These are phyloP conservation scores for Myotis lucifugus DNA, from an alignment of 2,113 vertebrate species.

Conservation along the genomic window DNA sequence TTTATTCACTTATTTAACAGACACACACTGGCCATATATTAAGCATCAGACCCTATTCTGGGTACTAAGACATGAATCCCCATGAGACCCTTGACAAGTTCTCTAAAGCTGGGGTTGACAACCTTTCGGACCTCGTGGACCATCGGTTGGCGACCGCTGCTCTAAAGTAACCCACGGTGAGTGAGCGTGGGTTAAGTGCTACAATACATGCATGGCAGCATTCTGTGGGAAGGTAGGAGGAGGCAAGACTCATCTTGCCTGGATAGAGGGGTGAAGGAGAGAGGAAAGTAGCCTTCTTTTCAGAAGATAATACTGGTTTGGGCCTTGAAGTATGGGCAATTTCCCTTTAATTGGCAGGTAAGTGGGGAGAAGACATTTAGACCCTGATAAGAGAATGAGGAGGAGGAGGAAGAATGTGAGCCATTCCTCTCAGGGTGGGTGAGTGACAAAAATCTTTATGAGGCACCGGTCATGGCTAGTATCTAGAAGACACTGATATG, in stretches of 20 bases:
- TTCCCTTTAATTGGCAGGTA: neutral
- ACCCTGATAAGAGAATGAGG: neutral
- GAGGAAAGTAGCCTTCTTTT: neutral
- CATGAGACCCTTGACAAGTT: neutral
- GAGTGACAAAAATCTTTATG: neutral
- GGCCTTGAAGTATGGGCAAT: neutral
- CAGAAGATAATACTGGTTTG: neutral
- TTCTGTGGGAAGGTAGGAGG: neutral
- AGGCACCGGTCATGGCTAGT: neutral
- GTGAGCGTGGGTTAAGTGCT: neutral
- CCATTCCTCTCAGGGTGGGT: neutral
- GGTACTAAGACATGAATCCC: neutral
- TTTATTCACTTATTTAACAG: neutral
- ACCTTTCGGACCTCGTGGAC: too few species aligned
- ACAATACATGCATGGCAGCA: neutral
- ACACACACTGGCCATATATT: neutral
- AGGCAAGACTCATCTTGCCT: neutral
- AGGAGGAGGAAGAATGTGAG: neutral
- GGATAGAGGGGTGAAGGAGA: rapidly evolving
- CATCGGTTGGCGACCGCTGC: too few species aligned
- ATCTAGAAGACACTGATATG: neutral
- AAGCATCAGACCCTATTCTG: neutral
- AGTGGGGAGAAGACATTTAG: neutral
- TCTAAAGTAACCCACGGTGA: neutral
- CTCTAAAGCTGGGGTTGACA: neutral